Conservation (phyloP, 2,797 vertebrate genomes). For the Sebastes alutus region DNA sequence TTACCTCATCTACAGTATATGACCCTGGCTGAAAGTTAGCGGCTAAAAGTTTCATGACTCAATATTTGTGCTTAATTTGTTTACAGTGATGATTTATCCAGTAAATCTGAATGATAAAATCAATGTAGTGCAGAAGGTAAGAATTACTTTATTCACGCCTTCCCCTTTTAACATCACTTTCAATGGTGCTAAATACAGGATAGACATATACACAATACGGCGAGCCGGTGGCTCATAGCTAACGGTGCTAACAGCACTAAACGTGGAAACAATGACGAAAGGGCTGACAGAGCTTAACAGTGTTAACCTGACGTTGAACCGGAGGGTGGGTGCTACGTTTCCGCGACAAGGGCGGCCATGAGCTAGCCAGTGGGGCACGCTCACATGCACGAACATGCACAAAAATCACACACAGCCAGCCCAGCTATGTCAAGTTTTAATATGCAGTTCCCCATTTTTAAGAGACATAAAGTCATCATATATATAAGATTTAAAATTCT, state of each 20-base stretch:
- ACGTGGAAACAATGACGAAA: too few relatives aligned
- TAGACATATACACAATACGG: too few relatives aligned
- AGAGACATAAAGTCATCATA: background rate
- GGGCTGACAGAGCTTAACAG: too few relatives aligned
- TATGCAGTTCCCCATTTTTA: background rate
- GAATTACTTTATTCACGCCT: background rate
- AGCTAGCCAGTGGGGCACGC: too few relatives aligned
- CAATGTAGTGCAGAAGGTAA: background rate
- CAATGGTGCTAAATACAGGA: background rate
- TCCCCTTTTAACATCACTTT: background rate
- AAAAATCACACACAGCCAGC: too few relatives aligned
- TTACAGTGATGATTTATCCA: background rate
- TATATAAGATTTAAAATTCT: background rate
- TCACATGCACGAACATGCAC: too few relatives aligned
- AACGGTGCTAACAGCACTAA: too few relatives aligned
- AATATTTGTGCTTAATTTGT: background rate
- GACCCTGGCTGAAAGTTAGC: background rate
- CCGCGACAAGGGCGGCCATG: rapidly evolving
- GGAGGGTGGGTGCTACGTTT: too few relatives aligned
- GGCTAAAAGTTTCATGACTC: background rate
- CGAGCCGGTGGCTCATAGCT: too few relatives aligned
- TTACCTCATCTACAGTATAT: background rate
- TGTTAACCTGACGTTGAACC: too few relatives aligned
- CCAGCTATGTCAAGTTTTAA: too few relatives aligned
- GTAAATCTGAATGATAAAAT: conserved; percentile 2